phyloP scores from a whole-genome alignment of 2,113 vertebrate genomes.

The Colossoma macropomum region DNA sequence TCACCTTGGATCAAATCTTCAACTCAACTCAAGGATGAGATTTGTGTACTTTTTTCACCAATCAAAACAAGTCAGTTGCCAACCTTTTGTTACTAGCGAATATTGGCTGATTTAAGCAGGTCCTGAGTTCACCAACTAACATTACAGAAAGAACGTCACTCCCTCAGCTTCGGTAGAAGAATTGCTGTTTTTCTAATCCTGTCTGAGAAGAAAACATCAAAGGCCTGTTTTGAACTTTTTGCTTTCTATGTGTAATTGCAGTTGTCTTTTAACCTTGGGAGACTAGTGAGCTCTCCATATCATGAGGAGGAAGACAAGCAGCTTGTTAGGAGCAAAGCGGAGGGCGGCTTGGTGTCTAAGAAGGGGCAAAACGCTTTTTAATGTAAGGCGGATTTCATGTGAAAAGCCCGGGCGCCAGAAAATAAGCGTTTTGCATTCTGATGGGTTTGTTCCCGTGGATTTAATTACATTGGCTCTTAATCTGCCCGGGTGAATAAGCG shows the following conservation, averaged over 20 bases:
- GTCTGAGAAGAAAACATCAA: slow-evolving; percentile 27
- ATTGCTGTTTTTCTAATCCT: neutral
- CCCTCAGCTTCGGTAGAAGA: neutral
- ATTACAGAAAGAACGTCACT: neutral
- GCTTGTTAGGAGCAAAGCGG: slow-evolving; percentile 8
- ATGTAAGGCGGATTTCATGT: slow-evolving; percentile 5
- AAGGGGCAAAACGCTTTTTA: slow-evolving; percentile 1
- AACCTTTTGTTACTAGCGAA: neutral
- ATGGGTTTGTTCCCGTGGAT: slow-evolving; percentile 9
- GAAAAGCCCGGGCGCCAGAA: slow-evolving; percentile 6
- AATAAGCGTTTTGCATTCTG: slow-evolving; percentile 1
- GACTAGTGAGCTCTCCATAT: neutral
- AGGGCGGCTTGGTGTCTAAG: neutral
- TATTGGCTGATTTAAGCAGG: neutral
- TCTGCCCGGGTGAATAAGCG: slow-evolving; percentile 37
- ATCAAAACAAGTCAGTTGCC: too few relatives aligned
- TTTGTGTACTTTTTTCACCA: too few relatives aligned
- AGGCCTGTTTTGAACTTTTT: slow-evolving; percentile 13
- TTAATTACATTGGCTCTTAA: slow-evolving; percentile 45
- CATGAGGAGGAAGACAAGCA: slow-evolving; percentile 1
- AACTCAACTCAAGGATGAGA: too few relatives aligned
- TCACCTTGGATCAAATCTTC: too few relatives aligned
- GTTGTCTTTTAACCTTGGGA: slow-evolving; percentile 38
- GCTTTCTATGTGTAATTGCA: slow-evolving; percentile 29
- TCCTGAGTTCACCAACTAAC: neutral